Base-by-base conservation (phyloP, 2,113 vertebrate species). In the Pelobates fuscus region DNA sequence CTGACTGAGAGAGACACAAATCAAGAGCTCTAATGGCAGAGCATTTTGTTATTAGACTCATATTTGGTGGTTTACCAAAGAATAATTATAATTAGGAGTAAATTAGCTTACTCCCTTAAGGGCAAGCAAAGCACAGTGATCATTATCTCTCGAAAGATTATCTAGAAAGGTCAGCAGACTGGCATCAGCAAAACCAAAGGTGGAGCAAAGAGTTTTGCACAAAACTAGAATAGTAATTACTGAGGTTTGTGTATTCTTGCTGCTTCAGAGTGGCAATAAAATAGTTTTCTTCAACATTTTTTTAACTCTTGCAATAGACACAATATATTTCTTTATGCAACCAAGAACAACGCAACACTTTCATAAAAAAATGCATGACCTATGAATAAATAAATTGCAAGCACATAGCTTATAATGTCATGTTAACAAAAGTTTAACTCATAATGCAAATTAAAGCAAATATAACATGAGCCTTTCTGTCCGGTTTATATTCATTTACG, bases 101-200 rank as follows among this genome's bases (percentile, higher is more conserved):
- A 67, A 67, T 46, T 15, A 49, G 44, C 41, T 10, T n/a, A 27
- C 64, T 67, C 43, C 43, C 64, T 8, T 49, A n/a, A 67, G 7
- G 44, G 64, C 64, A 67, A 67, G 24, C 41, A 67, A 67, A 67
- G 41, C 64, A 49, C 15, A 49, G 14, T 8, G 43, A 41, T 49
- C 64, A 67, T 67, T 67, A 67, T 46, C 20, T 46, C 64, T 8
- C 3, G 21, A 14, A 5, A 27, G 24, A 27, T 26, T 49, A 27
- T n/a, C 64, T n/a, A 27, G 23, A 21, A 23, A 67, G 41, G 30
- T 64, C 58, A 60, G 58, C 11, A 60, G 58, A 60, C 14, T 60
- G 58, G 58, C 58, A 60, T 60, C 58, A 60, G 58, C 58, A 60
- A 60, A 60, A 27, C 26, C 26, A 60, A 27, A 27, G 58, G 44